A percentile compares a stretch with the other conserved stretches of the same genome.
Conservation (phyloP, 2,888 invertebrate species). For the Cosmopolites sordidus region DNA sequence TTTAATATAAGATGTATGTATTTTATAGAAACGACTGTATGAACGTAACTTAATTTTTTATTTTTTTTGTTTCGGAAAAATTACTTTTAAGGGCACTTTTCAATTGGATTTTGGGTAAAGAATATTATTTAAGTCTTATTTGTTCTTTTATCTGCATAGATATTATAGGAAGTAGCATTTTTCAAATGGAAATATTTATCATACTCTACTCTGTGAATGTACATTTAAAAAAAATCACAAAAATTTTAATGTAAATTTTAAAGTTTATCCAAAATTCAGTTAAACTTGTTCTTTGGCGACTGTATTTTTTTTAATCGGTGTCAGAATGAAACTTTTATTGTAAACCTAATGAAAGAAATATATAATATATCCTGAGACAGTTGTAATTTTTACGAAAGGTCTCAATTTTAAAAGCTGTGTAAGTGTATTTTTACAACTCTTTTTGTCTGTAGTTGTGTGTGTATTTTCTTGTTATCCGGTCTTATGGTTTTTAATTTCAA, state of each 20-base stretch:
- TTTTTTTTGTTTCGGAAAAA: constrained; percentile 5
- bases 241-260: neutral
- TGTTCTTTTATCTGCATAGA: constrained; percentile 1
- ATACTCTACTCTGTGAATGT: too few relatives aligned
- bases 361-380: constrained; percentile 34
- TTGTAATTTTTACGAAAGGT: constrained; percentile 30
- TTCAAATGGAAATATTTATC: too few relatives aligned
- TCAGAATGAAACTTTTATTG: constrained; percentile 47
- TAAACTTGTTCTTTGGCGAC: constrained; percentile 34
- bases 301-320: constrained; percentile 45
- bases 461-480: constrained; percentile 41
- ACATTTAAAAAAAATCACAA: too few relatives aligned
- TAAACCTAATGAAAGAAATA: constrained; percentile 39
- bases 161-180: too few relatives aligned
- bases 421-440: constrained; percentile 47
- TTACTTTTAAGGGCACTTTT: constrained; percentile 12
- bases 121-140: neutral
- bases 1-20: constrained; percentile 43
- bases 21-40: constrained; percentile 41
- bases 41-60: constrained; percentile 13
- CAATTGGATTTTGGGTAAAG: constrained; percentile 18
- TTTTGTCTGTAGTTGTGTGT: constrained; percentile 47
- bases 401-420: constrained; percentile 39
- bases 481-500: constrained; percentile 38
- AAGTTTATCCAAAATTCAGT: constrained; percentile 16